A percentile compares a stretch with the other conserved stretches of the same genome.
Evolutionary conservation across 2,113 vertebrate genomes (phyloP).

Genomic region (Melozone crissalis): DNA sequence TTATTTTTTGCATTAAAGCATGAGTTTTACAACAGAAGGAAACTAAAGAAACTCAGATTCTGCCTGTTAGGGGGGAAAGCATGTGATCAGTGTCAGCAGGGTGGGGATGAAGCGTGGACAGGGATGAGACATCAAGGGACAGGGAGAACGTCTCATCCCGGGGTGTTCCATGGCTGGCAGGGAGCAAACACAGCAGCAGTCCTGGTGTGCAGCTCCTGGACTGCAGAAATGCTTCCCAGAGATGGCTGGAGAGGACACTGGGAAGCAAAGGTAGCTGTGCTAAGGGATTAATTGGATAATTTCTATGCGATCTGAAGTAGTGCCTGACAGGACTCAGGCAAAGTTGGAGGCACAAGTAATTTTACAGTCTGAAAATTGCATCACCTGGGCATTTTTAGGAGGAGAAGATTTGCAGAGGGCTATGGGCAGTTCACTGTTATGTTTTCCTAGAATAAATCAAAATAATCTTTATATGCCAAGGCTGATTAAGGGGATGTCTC

Average conservation of each 20-base stretch:
- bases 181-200: neutral
- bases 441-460: neutral
- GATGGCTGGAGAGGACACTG: neutral
- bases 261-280: neutral
- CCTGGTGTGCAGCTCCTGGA: neutral
- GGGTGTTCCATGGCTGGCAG: accelerated
- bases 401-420: neutral
- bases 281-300: neutral
- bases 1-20: neutral
- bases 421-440: neutral
- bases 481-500: neutral
- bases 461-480: neutral
- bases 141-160: accelerated
- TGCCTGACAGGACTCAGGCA: neutral
- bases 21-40: neutral
- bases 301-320: neutral
- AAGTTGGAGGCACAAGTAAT: neutral
- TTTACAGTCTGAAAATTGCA: neutral
- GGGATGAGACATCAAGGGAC: neutral
- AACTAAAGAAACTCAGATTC: neutral
- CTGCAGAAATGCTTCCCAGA: neutral
- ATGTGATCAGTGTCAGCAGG: neutral
- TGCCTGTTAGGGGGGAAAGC: neutral
- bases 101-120: neutral
- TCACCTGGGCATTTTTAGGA: neutral